Evolutionary conservation across 2,888 invertebrate species (phyloP).

Genomic region (Deroplatys truncata): DNA sequence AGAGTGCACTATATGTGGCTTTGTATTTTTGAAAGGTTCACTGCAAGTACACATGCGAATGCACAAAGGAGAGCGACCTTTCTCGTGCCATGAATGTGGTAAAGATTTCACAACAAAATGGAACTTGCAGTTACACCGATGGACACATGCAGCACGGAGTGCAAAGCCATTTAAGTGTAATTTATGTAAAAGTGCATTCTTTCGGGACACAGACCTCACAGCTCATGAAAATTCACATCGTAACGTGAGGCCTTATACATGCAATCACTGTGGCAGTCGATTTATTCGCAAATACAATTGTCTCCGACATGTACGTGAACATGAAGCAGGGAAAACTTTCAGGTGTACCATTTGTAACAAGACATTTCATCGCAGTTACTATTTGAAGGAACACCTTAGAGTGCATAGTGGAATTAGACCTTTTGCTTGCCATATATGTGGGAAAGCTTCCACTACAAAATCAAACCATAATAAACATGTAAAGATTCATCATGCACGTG

Average conservation of each 20-base stretch:
- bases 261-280: constrained; percentile 85
- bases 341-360: constrained; percentile 76
- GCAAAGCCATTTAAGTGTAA: constrained; percentile 82
- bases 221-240: constrained; percentile 85
- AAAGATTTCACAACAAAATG: constrained; percentile 85
- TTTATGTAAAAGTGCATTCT: constrained; percentile 79
- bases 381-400: constrained; percentile 81
- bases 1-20: constrained; percentile 73
- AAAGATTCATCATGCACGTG: constrained; percentile 83
- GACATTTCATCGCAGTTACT: constrained; percentile 81
- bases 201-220: constrained; percentile 72
- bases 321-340: constrained; percentile 74
- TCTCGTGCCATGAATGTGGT: constrained; percentile 75
- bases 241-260: constrained; percentile 78
- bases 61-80: constrained; percentile 73
- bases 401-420: constrained; percentile 80
- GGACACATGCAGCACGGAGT: constrained; percentile 81
- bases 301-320: constrained; percentile 78
- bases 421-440: constrained; percentile 82
- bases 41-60: constrained; percentile 75
- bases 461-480: constrained; percentile 89
- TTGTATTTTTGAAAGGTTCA: constrained; percentile 73
- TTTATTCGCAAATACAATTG: constrained; percentile 87
- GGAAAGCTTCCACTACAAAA: constrained; percentile 83
- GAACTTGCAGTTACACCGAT: constrained; percentile 84